Percentiles rank a stretch among this genome's conserved stretches.
These are phyloP conservation scores for Apamea crenata DNA, from an alignment of 2,888 invertebrate species.

Conservation along the genomic window DNA sequence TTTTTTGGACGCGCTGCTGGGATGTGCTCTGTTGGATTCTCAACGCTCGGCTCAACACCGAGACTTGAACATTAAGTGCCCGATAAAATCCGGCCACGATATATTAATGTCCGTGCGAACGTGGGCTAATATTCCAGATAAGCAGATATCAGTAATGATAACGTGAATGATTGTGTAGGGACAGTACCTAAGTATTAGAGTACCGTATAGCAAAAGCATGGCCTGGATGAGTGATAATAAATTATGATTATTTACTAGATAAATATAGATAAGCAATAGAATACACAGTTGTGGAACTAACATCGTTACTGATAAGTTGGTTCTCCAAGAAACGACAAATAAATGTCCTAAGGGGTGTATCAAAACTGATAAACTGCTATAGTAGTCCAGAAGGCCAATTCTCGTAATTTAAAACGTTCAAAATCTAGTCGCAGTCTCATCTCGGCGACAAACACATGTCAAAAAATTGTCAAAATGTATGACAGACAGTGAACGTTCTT, in stretches of 20 bases:
- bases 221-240: conserved; percentile 24
- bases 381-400: not conserved
- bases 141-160: conserved; percentile 43
- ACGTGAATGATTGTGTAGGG: conserved; percentile 4
- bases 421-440: no score
- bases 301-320: not conserved
- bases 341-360: not conserved
- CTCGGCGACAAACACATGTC: no score
- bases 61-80: not conserved
- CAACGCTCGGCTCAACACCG: not conserved
- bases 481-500: no score
- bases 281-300: not conserved
- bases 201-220: not conserved
- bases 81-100: not conserved
- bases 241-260: conserved; percentile 16
- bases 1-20: not conserved
- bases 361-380: conserved; percentile 2
- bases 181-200: conserved; percentile 7
- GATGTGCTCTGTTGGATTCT: not conserved
- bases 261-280: conserved; percentile 23
- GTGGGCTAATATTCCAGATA: conserved; percentile 18
- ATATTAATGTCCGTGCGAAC: not conserved
- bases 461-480: no score
- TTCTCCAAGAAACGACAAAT: not conserved
- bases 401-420: no score